Evolutionary conservation across 2,797 vertebrate species (phyloP).

Genomic region (Sebastes aleutianus): DNA sequence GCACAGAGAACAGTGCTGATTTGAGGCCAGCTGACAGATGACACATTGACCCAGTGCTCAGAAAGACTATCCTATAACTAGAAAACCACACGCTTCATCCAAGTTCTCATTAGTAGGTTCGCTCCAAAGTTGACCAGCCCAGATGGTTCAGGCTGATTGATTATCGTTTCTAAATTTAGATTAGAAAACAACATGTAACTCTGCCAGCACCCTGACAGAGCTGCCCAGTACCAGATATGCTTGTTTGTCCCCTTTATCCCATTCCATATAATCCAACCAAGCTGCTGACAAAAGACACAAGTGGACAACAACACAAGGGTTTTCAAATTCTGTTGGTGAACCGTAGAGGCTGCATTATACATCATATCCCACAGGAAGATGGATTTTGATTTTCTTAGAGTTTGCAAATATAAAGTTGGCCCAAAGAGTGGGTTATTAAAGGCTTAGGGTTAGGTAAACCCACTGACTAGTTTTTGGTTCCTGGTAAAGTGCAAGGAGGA

Average conservation of each 20-base stretch:
- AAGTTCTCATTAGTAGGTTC: constrained; percentile 12
- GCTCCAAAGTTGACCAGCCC: not conserved
- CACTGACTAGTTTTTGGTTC: no score
- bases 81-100: constrained; percentile 8
- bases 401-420: no score
- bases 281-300: not conserved
- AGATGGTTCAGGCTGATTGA: constrained; percentile 35
- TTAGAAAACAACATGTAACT: constrained; percentile 8
- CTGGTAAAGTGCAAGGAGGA: no score
- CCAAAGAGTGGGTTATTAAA: no score
- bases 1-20: not conserved
- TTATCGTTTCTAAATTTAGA: constrained; percentile 27
- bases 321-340: not conserved
- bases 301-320: not conserved
- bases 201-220: constrained; percentile 18
- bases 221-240: not conserved
- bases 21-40: constrained; percentile 12
- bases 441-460: no score
- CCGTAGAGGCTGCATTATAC: not conserved
- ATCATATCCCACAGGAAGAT: no score
- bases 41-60: constrained; percentile 9
- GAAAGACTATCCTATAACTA: not conserved
- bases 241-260: not conserved
- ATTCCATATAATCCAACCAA: not conserved
- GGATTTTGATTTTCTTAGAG: no score